A percentile compares a stretch with the other conserved stretches of the same genome.
phyloP scores from a whole-genome alignment of 2,888 invertebrate genomes.

The Apamea monoglypha region DNA sequence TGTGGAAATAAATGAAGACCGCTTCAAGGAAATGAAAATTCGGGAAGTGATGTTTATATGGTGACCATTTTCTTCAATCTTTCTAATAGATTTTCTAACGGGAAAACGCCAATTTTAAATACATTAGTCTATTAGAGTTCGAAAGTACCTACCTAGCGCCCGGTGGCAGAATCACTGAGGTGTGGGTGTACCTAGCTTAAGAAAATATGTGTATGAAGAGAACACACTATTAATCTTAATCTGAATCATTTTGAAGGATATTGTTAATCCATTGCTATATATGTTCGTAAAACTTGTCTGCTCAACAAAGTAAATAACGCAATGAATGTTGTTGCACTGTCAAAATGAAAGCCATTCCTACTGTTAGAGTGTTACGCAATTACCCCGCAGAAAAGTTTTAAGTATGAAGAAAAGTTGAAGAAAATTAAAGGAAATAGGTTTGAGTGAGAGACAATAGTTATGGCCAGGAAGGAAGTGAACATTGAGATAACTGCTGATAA shows the following conservation, averaged over 20 bases:
- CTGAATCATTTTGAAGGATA: too few relatives aligned
- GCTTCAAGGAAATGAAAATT: slow-evolving; percentile 23
- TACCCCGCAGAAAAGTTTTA: not conserved
- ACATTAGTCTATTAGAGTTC: not conserved
- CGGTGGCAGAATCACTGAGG: not conserved
- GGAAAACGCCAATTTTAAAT: slow-evolving; percentile 9
- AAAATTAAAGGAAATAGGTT: not conserved
- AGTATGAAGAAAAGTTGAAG: not conserved
- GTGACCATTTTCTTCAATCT: not conserved
- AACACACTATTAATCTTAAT: too few relatives aligned
- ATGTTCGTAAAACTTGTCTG: too few relatives aligned
- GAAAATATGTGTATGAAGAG: too few relatives aligned
- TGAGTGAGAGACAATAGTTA: not conserved
- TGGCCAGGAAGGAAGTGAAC: not conserved
- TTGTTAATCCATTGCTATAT: too few relatives aligned
- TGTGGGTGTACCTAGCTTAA: not conserved
- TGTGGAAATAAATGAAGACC: slow-evolving; percentile 6
- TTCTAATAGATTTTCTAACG: slow-evolving; percentile 12
- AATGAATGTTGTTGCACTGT: too few relatives aligned
- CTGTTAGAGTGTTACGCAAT: too few relatives aligned
- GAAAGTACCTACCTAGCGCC: not conserved
- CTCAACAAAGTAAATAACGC: too few relatives aligned
- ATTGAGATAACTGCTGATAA: not conserved
- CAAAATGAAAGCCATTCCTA: too few relatives aligned
- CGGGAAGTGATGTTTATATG: slow-evolving; percentile 12